A percentile compares a stretch with the other conserved stretches of the same genome.
Evolutionary conservation across 2,888 invertebrate genomes (phyloP).

Genomic region (Schizaphis graminum): DNA sequence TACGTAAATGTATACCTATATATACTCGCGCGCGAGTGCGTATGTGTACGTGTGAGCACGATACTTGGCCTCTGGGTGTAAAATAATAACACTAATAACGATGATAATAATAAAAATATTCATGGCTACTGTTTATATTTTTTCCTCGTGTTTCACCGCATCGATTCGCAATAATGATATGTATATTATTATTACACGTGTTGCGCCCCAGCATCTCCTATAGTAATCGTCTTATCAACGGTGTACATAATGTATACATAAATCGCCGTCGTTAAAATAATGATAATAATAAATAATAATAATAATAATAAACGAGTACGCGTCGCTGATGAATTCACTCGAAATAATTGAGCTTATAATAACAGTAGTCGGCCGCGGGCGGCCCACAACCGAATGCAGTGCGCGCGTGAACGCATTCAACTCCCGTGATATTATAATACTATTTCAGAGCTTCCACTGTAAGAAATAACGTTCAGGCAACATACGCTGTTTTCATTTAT

Average conservation of each 20-base stretch:
- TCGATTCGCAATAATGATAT: background rate
- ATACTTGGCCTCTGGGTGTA: conserved; percentile 23
- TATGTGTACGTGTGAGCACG: no score
- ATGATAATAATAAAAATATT: conserved; percentile 20
- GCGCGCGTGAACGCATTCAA: background rate
- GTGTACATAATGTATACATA: background rate
- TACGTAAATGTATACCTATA: background rate
- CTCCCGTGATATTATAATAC: background rate
- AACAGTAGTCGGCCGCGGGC: conserved; percentile 11
- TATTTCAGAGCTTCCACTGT: background rate
- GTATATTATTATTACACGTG: background rate
- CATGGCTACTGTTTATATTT: conserved; percentile 50
- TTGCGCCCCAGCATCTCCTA: background rate
- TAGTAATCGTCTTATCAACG: background rate
- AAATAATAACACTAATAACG: conserved; percentile 49
- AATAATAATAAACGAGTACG: conserved; percentile 1
- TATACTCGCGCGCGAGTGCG: background rate
- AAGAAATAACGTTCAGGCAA: background rate
- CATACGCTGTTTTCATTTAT: background rate
- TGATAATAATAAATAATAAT: conserved; percentile 8
- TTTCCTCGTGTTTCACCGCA: background rate
- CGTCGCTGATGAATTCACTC: conserved; percentile 26
- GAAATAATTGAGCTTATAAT: conserved; percentile 36
- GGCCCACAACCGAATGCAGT: background rate
- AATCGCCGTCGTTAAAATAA: background rate